Evolutionary conservation across 2,888 invertebrate genomes (phyloP).

Genomic region (Trichacis sp.): DNA sequence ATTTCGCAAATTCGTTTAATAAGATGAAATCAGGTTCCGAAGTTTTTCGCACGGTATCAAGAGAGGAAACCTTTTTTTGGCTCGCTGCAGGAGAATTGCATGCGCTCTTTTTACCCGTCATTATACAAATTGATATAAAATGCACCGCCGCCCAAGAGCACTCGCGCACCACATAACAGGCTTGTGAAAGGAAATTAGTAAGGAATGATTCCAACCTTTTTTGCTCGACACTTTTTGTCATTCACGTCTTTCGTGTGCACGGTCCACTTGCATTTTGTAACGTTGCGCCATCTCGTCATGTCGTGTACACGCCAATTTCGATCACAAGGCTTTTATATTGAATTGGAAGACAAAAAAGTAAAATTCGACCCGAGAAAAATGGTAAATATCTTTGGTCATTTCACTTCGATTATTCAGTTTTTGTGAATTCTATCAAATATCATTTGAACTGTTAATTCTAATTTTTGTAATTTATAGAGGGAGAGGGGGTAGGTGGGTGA

Average conservation of each 20-base stretch:
- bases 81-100: not conserved
- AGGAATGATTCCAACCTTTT: slow-evolving; percentile 12
- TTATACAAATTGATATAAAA: not conserved
- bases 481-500: too few relatives aligned
- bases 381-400: too few relatives aligned
- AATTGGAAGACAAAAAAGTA: not conserved
- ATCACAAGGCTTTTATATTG: not conserved
- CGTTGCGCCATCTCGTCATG: not conserved
- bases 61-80: not conserved
- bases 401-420: too few relatives aligned
- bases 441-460: too few relatives aligned
- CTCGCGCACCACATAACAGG: not conserved
- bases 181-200: slow-evolving; percentile 23
- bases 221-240: not conserved
- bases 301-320: not conserved
- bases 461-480: too few relatives aligned
- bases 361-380: too few relatives aligned
- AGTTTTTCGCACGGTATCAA: not conserved
- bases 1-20: not conserved
- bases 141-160: not conserved
- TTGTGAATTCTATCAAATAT: too few relatives aligned
- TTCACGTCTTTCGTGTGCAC: not conserved
- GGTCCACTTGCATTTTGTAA: not conserved
- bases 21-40: not conserved
- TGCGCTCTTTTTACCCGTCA: not conserved